Base-by-base conservation (phyloP, 2,797 vertebrate genomes). In the Phaenicophaeus curvirostris region DNA sequence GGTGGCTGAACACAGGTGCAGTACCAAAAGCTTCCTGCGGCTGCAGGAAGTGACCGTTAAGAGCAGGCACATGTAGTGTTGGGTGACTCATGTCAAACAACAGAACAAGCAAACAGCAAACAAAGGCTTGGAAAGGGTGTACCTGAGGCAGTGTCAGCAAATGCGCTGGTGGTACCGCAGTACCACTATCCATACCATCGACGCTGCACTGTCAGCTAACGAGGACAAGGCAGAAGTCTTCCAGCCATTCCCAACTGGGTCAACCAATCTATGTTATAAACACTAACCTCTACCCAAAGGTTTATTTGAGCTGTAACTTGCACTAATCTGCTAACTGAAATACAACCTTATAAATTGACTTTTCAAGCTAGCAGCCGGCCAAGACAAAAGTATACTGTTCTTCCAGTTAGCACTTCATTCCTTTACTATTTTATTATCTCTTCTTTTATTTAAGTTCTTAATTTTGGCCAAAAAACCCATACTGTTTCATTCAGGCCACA, bases 31-130 rank as follows among this genome's bases (percentile, higher is more conserved):
- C 0, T n/a, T n/a, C n/a, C 0, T 35, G 27, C 0, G 16, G 75
- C 31, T 2, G 3, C 89, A 95, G 92, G 95, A 94, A 94, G 74
- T 12, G 63, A 24, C 87, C 10, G 91, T 93, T 96, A 23, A 53
- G 75, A 28, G 5, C 17, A 13, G 46, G 71, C 65, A 44, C 6
- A 51, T 19, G 89, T 17, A 78, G 50, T 11, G 74, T 30, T 35
- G 86, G 92, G 55, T 85, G 54, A 83, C 83, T 51, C 11, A 11
- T 2, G 48, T 27, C n/a, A 33, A 87, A 20, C 51, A 87, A 42
- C 11, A 65, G 16, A 84, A 48, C 30, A 46, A 55, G 78, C 12
- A 77, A 53, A 58, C 37, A 79, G 41, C 42, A 77, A 77, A 48
- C 33, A 33, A 55, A 76, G 41, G 51, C 65, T 58, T 44, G 37